Base-by-base conservation (phyloP, 2,797 vertebrate species). In the Aselliscus stoliczkanus region DNA sequence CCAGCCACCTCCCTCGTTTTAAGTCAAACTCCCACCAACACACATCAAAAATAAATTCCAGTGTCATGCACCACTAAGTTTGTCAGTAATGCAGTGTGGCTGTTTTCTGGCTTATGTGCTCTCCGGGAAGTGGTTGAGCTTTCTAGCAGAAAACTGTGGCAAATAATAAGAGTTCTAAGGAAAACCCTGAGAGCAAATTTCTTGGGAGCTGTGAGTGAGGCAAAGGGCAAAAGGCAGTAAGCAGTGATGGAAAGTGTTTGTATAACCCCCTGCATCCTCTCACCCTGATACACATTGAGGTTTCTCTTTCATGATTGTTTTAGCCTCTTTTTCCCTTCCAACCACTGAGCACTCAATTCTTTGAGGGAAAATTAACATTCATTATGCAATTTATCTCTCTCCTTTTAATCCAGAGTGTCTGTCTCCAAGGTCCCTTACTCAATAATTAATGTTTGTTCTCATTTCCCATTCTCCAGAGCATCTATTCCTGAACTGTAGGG, bases 391-490 rank as follows among this genome's bases (percentile, higher is more conserved):
- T 97, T 97, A 80, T 98, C 96, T 97, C 94, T 89, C 93, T 97
- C 92, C 96, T 97, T 98, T 97, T 98, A 98, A 97, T 96, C 96
- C 95, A 96, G 96, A 96, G 44, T 5, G 54, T 97, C 95, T 95
- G 95, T 97, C 96, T 98, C 98, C 96, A 98, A 97, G 67, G 65
- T 64, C 84, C 96, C 77, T 88, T 90, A 88, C 95, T 98, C 96
- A 97, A 96, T 97, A 93, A 97, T 98, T 97, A 98, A 97, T 96
- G 89, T 96, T 95, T 97, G 97, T 95, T 97, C 97, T 97, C 95
- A 97, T 97, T 96, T 94, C 81, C 94, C 92, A 97, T 93, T 96
- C 95, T 97, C 96, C 52, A 95, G 81, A 97, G 94, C 18, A 4
- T 91, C 92, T 91, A 96, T 82, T 81, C 90, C 96, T 97, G 93